Percentiles rank a stretch among this genome's conserved stretches.
Evolutionary conservation across 1,140 invertebrate species (phyloP).

Genomic region (Apis florea): DNA sequence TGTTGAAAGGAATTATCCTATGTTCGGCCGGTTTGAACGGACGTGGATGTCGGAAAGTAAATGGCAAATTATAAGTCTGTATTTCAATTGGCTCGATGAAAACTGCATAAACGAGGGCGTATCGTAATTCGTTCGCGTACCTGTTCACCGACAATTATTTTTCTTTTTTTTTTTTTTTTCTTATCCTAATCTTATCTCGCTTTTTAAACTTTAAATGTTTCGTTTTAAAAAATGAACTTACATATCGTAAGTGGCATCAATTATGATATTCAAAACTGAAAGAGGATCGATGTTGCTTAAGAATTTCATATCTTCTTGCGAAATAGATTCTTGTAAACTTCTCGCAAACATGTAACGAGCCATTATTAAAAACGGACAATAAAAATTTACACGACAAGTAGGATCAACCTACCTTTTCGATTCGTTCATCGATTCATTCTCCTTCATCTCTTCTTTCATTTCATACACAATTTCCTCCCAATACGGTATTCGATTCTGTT

Average conservation of each 20-base stretch:
- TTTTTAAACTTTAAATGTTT: too few species aligned
- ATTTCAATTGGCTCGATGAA: conserved; percentile 54
- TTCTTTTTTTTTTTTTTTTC: background rate
- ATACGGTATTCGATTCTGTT: conserved; percentile 43
- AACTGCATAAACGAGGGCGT: conserved; percentile 58
- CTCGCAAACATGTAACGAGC: background rate
- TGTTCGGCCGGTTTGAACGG: conserved; percentile 17
- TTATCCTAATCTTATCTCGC: too few species aligned
- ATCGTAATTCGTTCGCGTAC: conserved; percentile 66
- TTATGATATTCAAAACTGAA: conserved; percentile 56
- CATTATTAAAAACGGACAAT: background rate
- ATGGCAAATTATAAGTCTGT: conserved; percentile 44
- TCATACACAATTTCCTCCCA: conserved; percentile 53
- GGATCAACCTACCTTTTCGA: background rate
- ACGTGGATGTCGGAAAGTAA: conserved; percentile 47
- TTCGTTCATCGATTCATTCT: background rate
- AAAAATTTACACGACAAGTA: background rate
- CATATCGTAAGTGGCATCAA: conserved; percentile 67
- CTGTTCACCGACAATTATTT: conserved; percentile 36
- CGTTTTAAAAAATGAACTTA: conserved; percentile 32
- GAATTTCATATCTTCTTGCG: background rate
- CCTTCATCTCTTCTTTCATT: background rate
- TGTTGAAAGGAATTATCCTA: background rate
- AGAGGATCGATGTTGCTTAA: conserved; percentile 13
- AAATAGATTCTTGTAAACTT: background rate